Conservation (phyloP, 1,140 invertebrate genomes). For the Propsilocerus akamusi region DNA sequence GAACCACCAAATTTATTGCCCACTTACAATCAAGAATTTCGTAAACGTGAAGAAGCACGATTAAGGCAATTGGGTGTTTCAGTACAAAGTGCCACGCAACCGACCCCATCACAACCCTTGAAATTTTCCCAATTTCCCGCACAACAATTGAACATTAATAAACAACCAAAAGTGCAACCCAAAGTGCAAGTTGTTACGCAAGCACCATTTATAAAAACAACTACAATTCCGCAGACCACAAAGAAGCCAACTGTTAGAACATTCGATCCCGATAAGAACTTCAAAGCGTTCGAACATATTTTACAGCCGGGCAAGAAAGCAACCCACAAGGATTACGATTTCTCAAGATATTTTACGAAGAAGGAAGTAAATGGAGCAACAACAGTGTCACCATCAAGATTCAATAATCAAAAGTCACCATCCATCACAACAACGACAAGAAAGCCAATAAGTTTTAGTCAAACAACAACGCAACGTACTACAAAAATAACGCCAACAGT, state of each 20-base stretch:
- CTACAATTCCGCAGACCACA: no score
- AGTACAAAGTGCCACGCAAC: neutral
- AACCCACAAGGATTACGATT: neutral
- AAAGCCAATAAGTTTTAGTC: neutral
- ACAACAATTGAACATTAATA: neutral
- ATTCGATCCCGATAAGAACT: neutral
- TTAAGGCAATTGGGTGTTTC: neutral
- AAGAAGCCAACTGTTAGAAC: neutral
- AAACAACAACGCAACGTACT: neutral
- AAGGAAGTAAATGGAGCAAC: neutral
- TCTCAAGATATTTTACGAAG: neutral
- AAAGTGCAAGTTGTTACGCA: neutral
- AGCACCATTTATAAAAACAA: no score
- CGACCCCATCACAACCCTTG: no score
- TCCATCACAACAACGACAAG: neutral
- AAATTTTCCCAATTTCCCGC: no score
- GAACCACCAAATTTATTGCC: neutral
- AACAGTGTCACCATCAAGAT: neutral
- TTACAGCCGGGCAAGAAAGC: neutral
- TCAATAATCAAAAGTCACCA: neutral
- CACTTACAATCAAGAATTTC: neutral
- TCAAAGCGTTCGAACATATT: neutral
- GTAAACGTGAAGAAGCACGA: neutral
- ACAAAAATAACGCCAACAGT: neutral
- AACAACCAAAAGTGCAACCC: conserved; percentile 4